Percentiles rank a stretch among this genome's conserved stretches.
These are phyloP conservation scores for Melanotus villosus DNA, from an alignment of 2,888 invertebrate species.

Conservation along the genomic window DNA sequence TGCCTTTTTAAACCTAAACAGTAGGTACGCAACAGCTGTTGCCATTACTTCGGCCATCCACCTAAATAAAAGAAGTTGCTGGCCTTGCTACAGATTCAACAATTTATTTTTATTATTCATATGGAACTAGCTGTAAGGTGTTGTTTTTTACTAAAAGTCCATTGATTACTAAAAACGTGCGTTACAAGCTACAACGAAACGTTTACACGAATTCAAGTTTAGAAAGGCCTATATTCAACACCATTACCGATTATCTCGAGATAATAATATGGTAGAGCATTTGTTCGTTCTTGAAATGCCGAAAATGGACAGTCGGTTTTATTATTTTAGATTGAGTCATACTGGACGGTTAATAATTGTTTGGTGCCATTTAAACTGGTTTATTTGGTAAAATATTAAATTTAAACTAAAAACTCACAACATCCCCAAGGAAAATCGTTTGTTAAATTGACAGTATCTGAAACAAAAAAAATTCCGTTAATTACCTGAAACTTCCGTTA, in stretches of 20 bases:
- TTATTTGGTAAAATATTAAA: neutral
- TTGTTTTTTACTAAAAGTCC: neutral
- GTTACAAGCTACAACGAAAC: neutral
- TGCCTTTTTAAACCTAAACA: neutral
- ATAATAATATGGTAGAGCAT: no score
- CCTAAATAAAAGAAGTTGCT: constrained; percentile 22
- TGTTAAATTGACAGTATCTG: no score
- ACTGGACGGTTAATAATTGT: no score
- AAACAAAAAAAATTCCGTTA: no score
- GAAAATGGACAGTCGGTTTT: neutral
- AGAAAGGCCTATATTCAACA: neutral
- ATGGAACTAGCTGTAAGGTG: neutral
- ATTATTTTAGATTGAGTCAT: no score
- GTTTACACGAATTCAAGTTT: neutral
- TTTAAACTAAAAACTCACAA: no score
- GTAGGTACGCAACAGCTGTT: neutral
- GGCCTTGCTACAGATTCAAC: constrained; percentile 30
- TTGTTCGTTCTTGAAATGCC: neutral
- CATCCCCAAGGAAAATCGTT: no score
- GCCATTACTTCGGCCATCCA: neutral
- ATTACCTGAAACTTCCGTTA: no score
- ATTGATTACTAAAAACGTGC: neutral
- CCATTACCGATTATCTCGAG: neutral
- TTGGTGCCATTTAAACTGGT: neutral
- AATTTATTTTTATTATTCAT: constrained; percentile 10